phyloP scores from a whole-genome alignment of 2,113 vertebrate genomes.

The Tricholaema leucomelas region DNA sequence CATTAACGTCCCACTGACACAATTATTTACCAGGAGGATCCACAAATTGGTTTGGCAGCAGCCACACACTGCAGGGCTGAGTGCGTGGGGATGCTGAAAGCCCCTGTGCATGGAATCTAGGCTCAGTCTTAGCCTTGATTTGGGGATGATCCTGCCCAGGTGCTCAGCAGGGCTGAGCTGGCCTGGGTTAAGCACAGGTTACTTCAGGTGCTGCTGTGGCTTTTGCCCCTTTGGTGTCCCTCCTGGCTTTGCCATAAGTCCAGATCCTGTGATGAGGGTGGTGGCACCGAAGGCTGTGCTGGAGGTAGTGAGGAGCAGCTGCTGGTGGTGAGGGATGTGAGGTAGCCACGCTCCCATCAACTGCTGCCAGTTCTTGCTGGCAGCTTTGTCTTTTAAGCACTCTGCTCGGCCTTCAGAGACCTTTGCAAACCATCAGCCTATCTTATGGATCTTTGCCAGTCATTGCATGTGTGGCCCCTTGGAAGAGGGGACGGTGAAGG shows the following conservation, averaged over 20 bases:
- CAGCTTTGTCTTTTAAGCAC: background rate
- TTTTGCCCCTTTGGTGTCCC: background rate
- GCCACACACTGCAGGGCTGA: background rate
- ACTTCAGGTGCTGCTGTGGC: background rate
- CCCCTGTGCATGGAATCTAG: fast-evolving
- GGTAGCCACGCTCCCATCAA: fast-evolving
- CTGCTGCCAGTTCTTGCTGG: background rate
- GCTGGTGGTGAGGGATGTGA: background rate
- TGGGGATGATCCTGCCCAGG: background rate
- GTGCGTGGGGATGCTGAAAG: background rate
- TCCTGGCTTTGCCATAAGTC: fast-evolving
- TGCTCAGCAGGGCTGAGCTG: background rate
- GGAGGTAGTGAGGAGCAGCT: background rate
- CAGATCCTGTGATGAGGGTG: background rate
- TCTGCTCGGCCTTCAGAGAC: background rate
- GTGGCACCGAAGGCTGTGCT: background rate
- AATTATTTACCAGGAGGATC: background rate
- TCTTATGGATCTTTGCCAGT: background rate
- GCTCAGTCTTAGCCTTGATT: background rate
- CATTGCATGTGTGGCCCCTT: fast-evolving
- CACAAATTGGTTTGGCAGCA: conserved; percentile 31
- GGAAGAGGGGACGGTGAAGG: background rate
- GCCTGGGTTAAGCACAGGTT: fast-evolving
- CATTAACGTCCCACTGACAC: conserved; percentile 43
- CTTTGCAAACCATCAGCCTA: background rate